Percentiles rank a stretch among this genome's conserved stretches.
Conservation (phyloP, 2,888 invertebrate genomes). For the Leptopilina myrica region DNA sequence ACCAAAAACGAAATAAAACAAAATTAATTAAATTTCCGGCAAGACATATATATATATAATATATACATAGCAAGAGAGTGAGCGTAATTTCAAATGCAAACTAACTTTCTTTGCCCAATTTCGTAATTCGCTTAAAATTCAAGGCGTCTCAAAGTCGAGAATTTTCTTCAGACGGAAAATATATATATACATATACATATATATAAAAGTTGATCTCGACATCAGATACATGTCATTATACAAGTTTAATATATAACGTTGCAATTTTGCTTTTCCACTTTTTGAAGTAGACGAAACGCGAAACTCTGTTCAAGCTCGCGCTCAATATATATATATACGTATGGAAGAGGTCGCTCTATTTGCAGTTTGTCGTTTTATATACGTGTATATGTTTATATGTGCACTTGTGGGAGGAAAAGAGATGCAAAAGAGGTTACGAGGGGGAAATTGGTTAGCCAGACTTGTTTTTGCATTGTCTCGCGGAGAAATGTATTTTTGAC, state of each 20-base stretch:
- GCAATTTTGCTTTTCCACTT: background rate
- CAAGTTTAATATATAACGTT: slow-evolving; percentile 20
- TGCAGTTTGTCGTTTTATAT: slow-evolving; percentile 15
- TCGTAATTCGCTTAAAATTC: slow-evolving; percentile 8
- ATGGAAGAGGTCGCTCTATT: slow-evolving; percentile 33
- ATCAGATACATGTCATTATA: slow-evolving; percentile 27
- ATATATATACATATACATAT: background rate
- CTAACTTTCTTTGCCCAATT: slow-evolving; percentile 5
- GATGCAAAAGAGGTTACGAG: background rate
- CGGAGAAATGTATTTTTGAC: slow-evolving; percentile 4
- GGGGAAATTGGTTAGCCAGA: background rate
- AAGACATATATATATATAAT: background rate
- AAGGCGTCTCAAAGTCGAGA: slow-evolving; percentile 14
- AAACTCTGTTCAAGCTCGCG: background rate
- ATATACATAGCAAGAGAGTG: background rate
- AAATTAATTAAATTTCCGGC: background rate
- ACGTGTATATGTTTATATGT: background rate
- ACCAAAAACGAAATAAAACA: background rate
- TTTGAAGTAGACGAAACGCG: slow-evolving; percentile 26
- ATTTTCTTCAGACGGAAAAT: slow-evolving; percentile 20
- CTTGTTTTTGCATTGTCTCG: slow-evolving; percentile 29
- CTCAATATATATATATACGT: slow-evolving; percentile 2
- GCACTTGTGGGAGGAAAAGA: too few species aligned
- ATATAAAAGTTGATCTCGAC: slow-evolving; percentile 31
- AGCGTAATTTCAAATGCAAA: background rate